Conservation (phyloP, 2,797 vertebrate genomes). For the Phalloptychus januarius region DNA sequence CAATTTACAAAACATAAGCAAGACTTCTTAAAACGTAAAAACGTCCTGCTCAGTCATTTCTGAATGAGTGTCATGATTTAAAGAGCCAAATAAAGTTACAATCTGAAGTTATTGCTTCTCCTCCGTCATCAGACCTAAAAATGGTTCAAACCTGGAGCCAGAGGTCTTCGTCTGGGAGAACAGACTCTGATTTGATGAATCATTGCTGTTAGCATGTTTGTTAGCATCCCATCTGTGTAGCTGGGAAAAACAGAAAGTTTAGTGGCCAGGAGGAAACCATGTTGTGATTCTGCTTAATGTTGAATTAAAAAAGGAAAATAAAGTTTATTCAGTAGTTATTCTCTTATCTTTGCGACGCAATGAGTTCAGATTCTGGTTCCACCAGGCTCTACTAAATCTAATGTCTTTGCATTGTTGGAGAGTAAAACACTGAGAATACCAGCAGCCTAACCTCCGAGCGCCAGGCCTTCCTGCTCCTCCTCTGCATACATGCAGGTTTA, state of each 20-base stretch:
- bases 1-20: background rate
- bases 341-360: no score
- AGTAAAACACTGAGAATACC: background rate
- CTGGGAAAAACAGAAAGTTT: background rate
- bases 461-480: constrained; percentile 11
- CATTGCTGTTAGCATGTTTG: constrained; percentile 23
- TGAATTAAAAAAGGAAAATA: background rate
- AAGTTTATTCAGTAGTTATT: background rate
- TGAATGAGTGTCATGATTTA: background rate
- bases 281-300: no score
- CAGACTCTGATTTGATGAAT: constrained; percentile 39
- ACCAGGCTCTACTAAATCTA: background rate
- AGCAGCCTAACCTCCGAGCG: constrained; percentile 6
- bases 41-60: background rate
- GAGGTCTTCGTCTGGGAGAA: background rate
- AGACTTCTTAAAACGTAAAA: background rate
- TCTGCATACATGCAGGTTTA: constrained; percentile 49
- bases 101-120: background rate
- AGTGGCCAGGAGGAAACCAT: background rate
- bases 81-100: background rate
- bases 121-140: background rate
- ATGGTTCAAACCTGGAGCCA: background rate
- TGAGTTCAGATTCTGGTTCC: background rate
- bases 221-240: constrained; percentile 7
- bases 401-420: constrained; percentile 2